These are phyloP conservation scores for Pollenia griseotomentosa DNA, from an alignment of 2,888 invertebrate species.

Conservation along the genomic window DNA sequence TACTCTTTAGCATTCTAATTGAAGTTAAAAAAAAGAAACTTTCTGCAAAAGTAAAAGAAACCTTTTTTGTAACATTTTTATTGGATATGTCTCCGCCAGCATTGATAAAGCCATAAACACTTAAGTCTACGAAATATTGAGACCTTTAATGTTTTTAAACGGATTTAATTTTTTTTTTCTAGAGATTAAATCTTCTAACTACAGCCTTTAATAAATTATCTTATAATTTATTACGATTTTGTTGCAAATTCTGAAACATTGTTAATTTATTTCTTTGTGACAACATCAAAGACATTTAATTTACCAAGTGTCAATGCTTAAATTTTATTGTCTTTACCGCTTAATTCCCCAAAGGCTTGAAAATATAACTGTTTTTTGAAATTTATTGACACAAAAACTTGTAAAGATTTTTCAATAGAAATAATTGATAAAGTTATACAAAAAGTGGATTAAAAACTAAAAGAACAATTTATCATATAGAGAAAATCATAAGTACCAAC, in stretches of 20 bases:
- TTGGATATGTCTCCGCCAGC: too few species aligned
- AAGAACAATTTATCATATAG: too few species aligned
- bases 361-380: not conserved
- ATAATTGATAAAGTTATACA: not conserved
- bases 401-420: not conserved
- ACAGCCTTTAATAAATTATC: not conserved
- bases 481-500: too few species aligned
- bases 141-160: not conserved
- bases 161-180: not conserved
- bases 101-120: too few species aligned
- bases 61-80: too few species aligned
- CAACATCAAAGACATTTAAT: conserved; percentile 1
- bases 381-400: conserved; percentile 7
- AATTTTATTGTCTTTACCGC: not conserved
- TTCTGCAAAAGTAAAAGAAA: too few species aligned
- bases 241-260: not conserved
- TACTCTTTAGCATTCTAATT: too few species aligned
- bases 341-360: not conserved
- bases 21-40: too few species aligned
- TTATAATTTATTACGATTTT: not conserved
- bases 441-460: not conserved
- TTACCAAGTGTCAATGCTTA: conserved; percentile 4
- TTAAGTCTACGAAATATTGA: too few species aligned
- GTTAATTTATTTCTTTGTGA: not conserved
- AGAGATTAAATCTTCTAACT: not conserved